Evolutionary conservation across 92 coral and sea anemone species (phyloP).

Genomic region (Parazoanthus swiftii): DNA sequence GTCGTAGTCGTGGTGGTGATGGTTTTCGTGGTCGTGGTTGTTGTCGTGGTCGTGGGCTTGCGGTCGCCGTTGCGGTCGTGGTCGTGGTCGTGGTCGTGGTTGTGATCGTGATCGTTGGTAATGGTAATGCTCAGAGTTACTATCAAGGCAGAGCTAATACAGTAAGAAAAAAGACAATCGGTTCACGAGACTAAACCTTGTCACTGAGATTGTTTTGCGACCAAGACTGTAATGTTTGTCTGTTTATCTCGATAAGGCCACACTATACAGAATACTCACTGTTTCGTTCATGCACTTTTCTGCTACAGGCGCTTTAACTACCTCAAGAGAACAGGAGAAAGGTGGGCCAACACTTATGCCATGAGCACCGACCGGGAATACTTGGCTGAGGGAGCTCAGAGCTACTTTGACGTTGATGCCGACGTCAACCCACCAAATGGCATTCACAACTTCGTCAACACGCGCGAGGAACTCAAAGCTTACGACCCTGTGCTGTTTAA

Average conservation of each 20-base stretch:
- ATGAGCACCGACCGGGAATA: constrained; percentile 63
- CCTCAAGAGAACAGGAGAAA: constrained; percentile 30
- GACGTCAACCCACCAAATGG: constrained; percentile 47
- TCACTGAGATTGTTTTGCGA: not conserved
- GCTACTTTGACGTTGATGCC: constrained; percentile 59
- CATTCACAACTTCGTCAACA: constrained; percentile 52
- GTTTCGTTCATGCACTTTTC: not conserved
- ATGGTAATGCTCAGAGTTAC: too few species aligned
- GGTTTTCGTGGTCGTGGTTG: not conserved
- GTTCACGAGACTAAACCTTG: too few species aligned
- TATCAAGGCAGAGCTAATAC: too few species aligned
- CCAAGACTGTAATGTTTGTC: not conserved
- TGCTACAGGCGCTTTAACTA: constrained; percentile 28
- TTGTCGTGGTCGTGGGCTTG: not conserved
- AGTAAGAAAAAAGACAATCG: too few species aligned
- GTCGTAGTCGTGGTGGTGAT: not conserved
- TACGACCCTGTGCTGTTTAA: constrained; percentile 51
- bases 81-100: not conserved
- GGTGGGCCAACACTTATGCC: constrained; percentile 57
- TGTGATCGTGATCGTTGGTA: not conserved
- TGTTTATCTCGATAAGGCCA: not conserved
- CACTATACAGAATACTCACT: not conserved
- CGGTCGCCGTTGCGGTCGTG: not conserved
- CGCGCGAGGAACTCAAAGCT: constrained; percentile 45
- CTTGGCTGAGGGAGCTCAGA: constrained; percentile 58